Conservation (phyloP, 2,113 vertebrate genomes). For the Corythoichthys intestinalis region DNA sequence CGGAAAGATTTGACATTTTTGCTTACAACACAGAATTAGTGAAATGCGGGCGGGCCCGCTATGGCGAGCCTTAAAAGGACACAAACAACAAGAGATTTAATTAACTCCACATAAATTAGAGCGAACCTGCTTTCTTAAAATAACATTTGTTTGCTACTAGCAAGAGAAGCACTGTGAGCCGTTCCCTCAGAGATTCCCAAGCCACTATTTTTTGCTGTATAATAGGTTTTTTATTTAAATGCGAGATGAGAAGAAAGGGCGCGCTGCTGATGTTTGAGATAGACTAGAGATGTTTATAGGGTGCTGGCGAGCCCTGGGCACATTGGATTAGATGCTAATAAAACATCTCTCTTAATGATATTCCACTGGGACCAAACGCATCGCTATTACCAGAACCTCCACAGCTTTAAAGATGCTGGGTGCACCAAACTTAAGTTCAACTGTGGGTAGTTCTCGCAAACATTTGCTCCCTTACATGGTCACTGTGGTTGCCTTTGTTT, state of each 20-base stretch:
- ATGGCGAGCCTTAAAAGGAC: constrained; percentile 69
- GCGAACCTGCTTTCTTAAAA: constrained; percentile 75
- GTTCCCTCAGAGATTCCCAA: constrained; percentile 68
- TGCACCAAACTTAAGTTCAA: constrained; percentile 51
- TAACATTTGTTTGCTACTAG: constrained; percentile 80
- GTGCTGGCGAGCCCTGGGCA: constrained; percentile 66
- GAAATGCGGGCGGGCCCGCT: constrained; percentile 52
- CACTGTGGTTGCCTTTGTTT: constrained; percentile 50
- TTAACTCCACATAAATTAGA: constrained; percentile 80
- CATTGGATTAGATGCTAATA: constrained; percentile 67
- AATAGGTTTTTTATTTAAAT: constrained; percentile 81
- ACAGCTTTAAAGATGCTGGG: constrained; percentile 47
- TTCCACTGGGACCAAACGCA: constrained; percentile 47
- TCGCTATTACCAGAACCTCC: constrained; percentile 4
- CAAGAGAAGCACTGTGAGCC: constrained; percentile 68
- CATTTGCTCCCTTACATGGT: constrained; percentile 17
- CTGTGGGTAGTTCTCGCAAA: constrained; percentile 54
- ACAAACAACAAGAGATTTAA: constrained; percentile 79
- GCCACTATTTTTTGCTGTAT: constrained; percentile 76
- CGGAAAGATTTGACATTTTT: constrained; percentile 68
- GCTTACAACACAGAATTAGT: constrained; percentile 72
- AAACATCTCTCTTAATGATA: constrained; percentile 66
- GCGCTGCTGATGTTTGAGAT: constrained; percentile 70
- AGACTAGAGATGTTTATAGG: constrained; percentile 67
- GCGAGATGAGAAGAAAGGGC: constrained; percentile 75